phyloP scores from a whole-genome alignment of 2,113 vertebrate genomes.

The Sphyrna mokarran region DNA sequence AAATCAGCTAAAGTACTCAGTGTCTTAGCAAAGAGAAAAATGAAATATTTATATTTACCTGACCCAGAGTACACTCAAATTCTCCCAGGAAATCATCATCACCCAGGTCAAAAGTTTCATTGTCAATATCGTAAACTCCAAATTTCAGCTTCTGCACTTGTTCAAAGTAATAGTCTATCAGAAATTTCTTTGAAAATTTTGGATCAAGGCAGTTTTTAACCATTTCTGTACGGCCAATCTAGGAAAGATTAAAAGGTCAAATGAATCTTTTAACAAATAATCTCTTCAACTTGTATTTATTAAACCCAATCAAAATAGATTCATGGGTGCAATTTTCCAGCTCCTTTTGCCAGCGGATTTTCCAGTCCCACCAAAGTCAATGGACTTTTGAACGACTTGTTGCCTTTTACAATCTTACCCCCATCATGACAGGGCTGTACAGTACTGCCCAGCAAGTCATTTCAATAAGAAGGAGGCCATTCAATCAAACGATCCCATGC shows the following conservation, averaged over 20 bases:
- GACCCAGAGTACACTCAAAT: slow-evolving; percentile 82
- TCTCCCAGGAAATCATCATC: slow-evolving; percentile 94
- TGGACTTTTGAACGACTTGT: no score
- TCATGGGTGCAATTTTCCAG: neutral
- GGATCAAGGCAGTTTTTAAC: slow-evolving; percentile 84
- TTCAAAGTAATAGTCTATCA: slow-evolving; percentile 91
- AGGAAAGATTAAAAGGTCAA: slow-evolving; percentile 31
- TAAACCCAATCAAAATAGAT: neutral
- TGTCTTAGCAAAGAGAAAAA: neutral
- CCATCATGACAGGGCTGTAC: no score
- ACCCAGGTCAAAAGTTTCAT: slow-evolving; percentile 69
- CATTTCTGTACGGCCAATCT: slow-evolving; percentile 85
- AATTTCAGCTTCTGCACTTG: slow-evolving; percentile 86
- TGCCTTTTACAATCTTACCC: no score
- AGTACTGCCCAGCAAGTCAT: neutral
- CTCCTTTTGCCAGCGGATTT: no score
- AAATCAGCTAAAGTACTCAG: neutral
- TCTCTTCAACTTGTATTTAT: neutral
- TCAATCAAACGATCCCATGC: neutral
- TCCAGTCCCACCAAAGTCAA: no score
- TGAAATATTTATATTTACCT: slow-evolving; percentile 61
- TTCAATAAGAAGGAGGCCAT: neutral
- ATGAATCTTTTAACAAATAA: neutral
- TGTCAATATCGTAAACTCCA: slow-evolving; percentile 88
- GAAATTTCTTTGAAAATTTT: slow-evolving; percentile 80